Evolutionary conservation across 2,888 invertebrate species (phyloP).

Genomic region (Carpatolechia fugitivella): DNA sequence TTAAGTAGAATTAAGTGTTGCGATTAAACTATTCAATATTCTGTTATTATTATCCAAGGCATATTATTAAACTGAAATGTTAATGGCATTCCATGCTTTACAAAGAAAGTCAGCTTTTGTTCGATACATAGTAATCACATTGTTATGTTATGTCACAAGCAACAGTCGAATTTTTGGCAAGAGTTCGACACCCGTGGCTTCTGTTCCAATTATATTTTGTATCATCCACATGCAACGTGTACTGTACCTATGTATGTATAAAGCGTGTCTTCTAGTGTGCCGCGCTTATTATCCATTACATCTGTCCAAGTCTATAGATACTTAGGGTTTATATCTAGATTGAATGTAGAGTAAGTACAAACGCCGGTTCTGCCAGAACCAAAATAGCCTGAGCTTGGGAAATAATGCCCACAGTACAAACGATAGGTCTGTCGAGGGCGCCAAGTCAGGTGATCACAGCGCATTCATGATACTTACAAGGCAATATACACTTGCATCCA

Average conservation of each 20-base stretch:
- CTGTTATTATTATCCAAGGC: not conserved
- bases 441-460: constrained; percentile 40
- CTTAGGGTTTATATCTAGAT: constrained; percentile 9
- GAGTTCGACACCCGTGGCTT: constrained; percentile 38
- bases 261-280: not conserved
- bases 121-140: constrained; percentile 14
- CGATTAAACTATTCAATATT: no score
- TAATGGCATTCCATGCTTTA: not conserved
- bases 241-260: not conserved
- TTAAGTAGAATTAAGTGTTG: no score
- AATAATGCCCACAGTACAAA: constrained; percentile 40
- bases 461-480: constrained; percentile 1
- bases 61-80: not conserved
- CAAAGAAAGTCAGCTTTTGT: not conserved
- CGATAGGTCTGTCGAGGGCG: constrained; percentile 25
- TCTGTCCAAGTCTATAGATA: not conserved
- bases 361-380: constrained; percentile 56
- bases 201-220: constrained; percentile 53
- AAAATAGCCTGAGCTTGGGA: constrained; percentile 66
- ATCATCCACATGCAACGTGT: constrained; percentile 25
- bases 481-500: constrained; percentile 10
- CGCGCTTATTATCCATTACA: not conserved
- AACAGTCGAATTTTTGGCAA: constrained; percentile 49
- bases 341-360: constrained; percentile 27
- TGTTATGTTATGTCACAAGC: constrained; percentile 25